Percentiles rank a stretch among this genome's conserved stretches.
Evolutionary conservation across 1,140 invertebrate species (phyloP).

Genomic region (Lepeophtheirus salmonis): DNA sequence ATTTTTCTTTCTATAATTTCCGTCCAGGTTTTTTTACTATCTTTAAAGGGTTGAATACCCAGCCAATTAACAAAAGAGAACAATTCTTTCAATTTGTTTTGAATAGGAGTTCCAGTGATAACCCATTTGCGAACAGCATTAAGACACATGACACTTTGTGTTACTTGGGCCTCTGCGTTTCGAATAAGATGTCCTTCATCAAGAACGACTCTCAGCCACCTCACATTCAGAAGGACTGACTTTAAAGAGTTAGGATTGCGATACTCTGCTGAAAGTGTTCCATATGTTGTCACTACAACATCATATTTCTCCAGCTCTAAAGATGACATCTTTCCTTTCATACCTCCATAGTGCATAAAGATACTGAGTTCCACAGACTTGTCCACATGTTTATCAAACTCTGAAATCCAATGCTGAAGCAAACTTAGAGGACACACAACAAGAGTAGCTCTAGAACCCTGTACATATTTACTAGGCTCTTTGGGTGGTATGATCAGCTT

Average conservation of each 20-base stretch:
- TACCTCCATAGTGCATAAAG: not conserved
- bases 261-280: slow-evolving; percentile 20
- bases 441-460: not conserved
- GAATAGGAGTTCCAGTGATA: slow-evolving; percentile 33
- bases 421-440: slow-evolving; percentile 14
- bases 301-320: slow-evolving; percentile 19
- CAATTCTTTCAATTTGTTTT: slow-evolving; percentile 33
- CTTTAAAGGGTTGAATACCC: not conserved
- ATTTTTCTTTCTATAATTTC: not conserved
- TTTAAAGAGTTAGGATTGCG: slow-evolving; percentile 19
- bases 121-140: slow-evolving; percentile 29
- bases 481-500: slow-evolving; percentile 6
- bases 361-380: not conserved
- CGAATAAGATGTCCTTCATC: slow-evolving; percentile 36
- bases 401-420: slow-evolving; percentile 7
- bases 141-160: slow-evolving; percentile 30
- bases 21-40: not conserved
- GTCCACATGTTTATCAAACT: slow-evolving; percentile 8
- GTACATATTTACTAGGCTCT: not conserved
- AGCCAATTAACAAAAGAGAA: slow-evolving; percentile 31
- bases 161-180: slow-evolving; percentile 33
- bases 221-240: slow-evolving; percentile 24
- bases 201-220: slow-evolving; percentile 26
- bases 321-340: not conserved
- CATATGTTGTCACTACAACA: slow-evolving; percentile 24